Conservation (phyloP, 1,140 invertebrate genomes). For the Phortica variegata region DNA sequence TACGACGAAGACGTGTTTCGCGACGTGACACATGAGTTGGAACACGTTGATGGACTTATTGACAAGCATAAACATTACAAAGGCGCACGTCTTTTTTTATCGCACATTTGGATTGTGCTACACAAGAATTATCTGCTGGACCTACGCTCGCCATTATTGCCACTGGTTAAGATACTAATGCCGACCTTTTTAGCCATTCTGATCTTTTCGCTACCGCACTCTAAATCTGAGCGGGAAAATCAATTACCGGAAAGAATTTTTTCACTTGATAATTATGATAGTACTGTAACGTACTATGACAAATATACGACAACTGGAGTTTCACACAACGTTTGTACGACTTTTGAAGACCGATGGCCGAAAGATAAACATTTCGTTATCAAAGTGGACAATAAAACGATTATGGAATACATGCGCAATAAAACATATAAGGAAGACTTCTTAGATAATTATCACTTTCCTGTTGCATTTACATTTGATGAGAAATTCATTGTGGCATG, state of each 20-base stretch:
- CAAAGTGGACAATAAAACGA: background rate
- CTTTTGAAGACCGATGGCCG: too few relatives aligned
- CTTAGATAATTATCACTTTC: slow-evolving; percentile 11
- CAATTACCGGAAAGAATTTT: too few relatives aligned
- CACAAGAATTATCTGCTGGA: slow-evolving; percentile 12
- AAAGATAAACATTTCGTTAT: background rate
- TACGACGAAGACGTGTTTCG: background rate
- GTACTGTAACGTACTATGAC: too few relatives aligned
- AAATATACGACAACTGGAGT: too few relatives aligned
- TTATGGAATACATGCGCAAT: background rate
- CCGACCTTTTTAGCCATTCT: slow-evolving; percentile 5
- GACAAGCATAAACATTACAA: background rate
- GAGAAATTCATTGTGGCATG: slow-evolving; percentile 6
- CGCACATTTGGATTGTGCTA: slow-evolving; percentile 7
- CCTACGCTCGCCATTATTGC: slow-evolving; percentile 1
- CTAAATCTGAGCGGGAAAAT: background rate
- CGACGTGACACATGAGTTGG: slow-evolving; percentile 1
- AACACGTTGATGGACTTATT: background rate
- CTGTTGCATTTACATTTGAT: slow-evolving; percentile 9
- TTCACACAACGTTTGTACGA: too few relatives aligned
- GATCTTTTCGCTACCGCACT: slow-evolving; percentile 2
- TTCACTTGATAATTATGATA: too few relatives aligned
- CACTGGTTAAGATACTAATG: slow-evolving; percentile 11
- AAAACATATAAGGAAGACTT: background rate
- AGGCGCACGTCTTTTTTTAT: background rate